phyloP scores from a whole-genome alignment of 2,113 vertebrate genomes.

The Indicator indicator region DNA sequence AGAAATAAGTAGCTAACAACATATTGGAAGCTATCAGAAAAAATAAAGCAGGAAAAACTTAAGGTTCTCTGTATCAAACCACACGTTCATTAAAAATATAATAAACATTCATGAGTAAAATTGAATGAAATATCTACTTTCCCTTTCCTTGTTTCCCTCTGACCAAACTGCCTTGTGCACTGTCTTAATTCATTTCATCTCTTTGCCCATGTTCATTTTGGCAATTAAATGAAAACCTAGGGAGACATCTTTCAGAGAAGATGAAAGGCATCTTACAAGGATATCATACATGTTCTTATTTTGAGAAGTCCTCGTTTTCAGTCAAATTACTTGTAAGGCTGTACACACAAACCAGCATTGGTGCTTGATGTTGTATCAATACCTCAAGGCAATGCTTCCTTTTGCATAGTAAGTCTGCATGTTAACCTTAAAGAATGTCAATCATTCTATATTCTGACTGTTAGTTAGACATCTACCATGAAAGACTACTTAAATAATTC shows the following conservation, averaged over 20 bases:
- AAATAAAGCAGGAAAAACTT: neutral
- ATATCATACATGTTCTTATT: neutral
- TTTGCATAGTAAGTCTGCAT: neutral
- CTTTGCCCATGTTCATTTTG: neutral
- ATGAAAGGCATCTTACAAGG: neutral
- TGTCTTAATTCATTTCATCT: neutral
- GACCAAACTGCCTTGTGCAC: neutral
- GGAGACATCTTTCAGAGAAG: neutral
- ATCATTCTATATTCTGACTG: neutral
- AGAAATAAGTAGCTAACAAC: neutral
- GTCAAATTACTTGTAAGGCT: neutral
- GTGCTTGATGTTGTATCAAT: neutral
- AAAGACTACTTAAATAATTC: neutral
- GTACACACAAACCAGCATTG: neutral
- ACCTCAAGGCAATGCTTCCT: neutral
- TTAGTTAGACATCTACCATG: neutral
- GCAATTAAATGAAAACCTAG: neutral
- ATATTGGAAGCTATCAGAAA: neutral
- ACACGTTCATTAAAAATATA: neutral
- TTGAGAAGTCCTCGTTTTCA: neutral
- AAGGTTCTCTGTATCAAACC: neutral
- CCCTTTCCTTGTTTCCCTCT: neutral
- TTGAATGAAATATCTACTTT: neutral
- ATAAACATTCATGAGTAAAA: neutral
- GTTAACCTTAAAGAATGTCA: neutral